phyloP scores from a whole-genome alignment of 2,113 vertebrate genomes.

The Rhagologus leucostigma region DNA sequence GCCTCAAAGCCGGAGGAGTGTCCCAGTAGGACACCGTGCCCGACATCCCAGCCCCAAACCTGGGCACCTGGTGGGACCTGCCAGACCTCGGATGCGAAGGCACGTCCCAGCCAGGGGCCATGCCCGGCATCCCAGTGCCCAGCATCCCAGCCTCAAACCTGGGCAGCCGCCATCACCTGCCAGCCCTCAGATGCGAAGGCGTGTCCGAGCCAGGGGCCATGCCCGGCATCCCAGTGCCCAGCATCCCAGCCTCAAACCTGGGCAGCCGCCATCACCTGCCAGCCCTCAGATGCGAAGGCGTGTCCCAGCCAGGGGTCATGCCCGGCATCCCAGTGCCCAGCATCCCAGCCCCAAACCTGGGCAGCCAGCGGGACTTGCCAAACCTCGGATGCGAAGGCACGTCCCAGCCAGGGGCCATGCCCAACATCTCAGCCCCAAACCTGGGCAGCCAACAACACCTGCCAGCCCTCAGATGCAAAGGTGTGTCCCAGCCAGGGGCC shows the following conservation, averaged over 20 bases:
- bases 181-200: accelerated
- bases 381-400: accelerated
- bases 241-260: background rate
- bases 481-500: background rate
- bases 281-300: accelerated
- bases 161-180: background rate
- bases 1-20: background rate
- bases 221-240: no score
- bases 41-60: background rate
- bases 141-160: background rate
- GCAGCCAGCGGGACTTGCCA: accelerated
- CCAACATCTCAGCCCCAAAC: background rate
- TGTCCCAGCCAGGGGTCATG: background rate
- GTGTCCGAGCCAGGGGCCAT: background rate
- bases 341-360: background rate
- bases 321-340: no score
- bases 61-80: background rate
- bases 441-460: background rate
- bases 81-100: background rate
- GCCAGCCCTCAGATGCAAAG: background rate
- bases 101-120: accelerated
- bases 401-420: background rate
- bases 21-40: background rate
- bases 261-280: accelerated
- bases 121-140: background rate